These are phyloP conservation scores for Urosaurus nigricauda DNA, from an alignment of 2,797 vertebrate species.

Conservation along the genomic window DNA sequence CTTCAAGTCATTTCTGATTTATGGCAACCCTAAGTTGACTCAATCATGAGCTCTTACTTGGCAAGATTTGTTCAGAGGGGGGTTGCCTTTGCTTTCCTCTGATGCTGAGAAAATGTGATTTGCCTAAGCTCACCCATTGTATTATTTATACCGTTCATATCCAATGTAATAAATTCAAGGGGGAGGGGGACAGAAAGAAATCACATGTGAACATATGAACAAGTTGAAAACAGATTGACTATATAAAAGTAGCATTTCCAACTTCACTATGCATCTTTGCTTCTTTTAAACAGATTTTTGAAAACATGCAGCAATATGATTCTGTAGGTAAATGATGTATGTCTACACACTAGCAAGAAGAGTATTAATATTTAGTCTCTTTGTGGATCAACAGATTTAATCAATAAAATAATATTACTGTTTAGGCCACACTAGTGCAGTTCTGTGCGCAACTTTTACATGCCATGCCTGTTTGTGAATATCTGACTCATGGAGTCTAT, in stretches of 20 bases:
- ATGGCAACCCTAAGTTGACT: no score
- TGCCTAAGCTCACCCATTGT: not conserved
- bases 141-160: conserved; percentile 38
- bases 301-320: conserved; percentile 33
- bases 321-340: conserved; percentile 36
- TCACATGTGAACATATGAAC: conserved; percentile 57
- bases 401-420: not conserved
- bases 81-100: no score
- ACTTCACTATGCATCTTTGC: conserved; percentile 45
- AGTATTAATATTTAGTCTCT: not conserved
- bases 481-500: not conserved
- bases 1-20: no score
- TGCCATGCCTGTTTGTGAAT: not conserved
- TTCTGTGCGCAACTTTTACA: not conserved
- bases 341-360: not conserved
- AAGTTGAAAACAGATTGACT: conserved; percentile 61
- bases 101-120: no score
- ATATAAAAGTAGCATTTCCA: conserved; percentile 4
- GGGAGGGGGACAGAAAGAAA: conserved; percentile 54
- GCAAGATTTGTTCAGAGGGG: no score
- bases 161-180: conserved; percentile 39
- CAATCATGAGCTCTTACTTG: no score
- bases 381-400: not conserved
- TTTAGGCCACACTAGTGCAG: not conserved
- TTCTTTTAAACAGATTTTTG: conserved; percentile 49